phyloP scores from a whole-genome alignment of 2,113 vertebrate genomes.

The Pampusana beccarii region DNA sequence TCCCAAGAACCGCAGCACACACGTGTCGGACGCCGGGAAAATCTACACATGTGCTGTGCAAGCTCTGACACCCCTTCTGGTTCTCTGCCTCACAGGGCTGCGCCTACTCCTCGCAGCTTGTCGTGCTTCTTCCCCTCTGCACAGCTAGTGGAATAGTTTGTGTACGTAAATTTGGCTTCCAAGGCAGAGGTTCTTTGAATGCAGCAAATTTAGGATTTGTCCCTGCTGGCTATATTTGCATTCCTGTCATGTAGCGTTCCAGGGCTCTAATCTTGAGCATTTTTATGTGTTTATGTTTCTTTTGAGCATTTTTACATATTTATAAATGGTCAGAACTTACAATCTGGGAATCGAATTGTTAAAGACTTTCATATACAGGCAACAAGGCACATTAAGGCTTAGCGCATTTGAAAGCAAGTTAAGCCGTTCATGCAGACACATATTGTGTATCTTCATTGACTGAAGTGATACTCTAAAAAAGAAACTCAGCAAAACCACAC shows the following conservation, averaged over 20 bases:
- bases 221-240: neutral
- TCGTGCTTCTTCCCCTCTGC: neutral
- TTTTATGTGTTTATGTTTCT: neutral
- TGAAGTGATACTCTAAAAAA: neutral
- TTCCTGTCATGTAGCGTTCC: neutral
- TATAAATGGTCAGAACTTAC: neutral
- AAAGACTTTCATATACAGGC: neutral
- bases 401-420: neutral
- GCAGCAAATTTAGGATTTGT: neutral
- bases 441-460: neutral
- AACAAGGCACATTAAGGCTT: accelerated
- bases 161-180: neutral
- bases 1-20: neutral
- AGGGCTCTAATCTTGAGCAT: neutral
- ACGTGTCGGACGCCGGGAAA: neutral
- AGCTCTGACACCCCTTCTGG: neutral
- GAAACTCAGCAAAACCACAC: neutral
- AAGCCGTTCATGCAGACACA: neutral
- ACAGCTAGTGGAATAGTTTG: neutral
- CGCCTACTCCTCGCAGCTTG: neutral
- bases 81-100: neutral
- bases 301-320: neutral
- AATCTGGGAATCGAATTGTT: neutral
- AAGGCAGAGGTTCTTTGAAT: neutral
- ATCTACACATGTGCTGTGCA: neutral